phyloP scores from a whole-genome alignment of 2,113 vertebrate genomes.

The Hoplias malabaricus region DNA sequence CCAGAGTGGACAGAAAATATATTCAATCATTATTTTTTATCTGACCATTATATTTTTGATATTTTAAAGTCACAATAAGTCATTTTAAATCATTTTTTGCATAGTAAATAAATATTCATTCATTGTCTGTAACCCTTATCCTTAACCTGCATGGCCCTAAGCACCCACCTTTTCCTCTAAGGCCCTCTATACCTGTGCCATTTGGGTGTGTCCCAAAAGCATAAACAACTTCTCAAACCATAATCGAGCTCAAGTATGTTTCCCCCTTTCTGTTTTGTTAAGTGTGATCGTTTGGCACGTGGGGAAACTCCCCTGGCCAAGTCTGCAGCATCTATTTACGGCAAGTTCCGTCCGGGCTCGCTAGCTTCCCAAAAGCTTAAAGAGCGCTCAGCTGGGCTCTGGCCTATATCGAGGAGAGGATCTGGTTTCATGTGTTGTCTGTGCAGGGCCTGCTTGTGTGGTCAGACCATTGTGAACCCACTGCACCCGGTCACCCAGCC shows the following conservation, averaged over 20 bases:
- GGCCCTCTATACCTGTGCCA: not conserved
- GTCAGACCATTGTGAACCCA: slow-evolving; percentile 49
- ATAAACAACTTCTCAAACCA: not conserved
- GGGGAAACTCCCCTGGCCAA: slow-evolving; percentile 25
- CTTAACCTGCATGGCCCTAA: not conserved
- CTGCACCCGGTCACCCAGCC: slow-evolving; percentile 25
- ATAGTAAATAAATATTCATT: too few relatives aligned
- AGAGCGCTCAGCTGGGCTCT: slow-evolving; percentile 32
- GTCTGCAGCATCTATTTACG: slow-evolving; percentile 41
- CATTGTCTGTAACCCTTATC: too few relatives aligned
- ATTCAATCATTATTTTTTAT: too few relatives aligned
- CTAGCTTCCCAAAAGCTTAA: slow-evolving; percentile 49
- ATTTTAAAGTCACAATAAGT: too few relatives aligned
- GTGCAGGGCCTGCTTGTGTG: slow-evolving; percentile 12
- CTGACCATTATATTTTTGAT: too few relatives aligned
- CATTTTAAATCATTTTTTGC: too few relatives aligned
- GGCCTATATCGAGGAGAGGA: slow-evolving; percentile 34
- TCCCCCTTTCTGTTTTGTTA: not conserved
- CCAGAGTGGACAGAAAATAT: too few relatives aligned
- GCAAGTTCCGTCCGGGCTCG: slow-evolving; percentile 20
- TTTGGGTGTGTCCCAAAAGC: not conserved
- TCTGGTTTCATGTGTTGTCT: slow-evolving; percentile 52
- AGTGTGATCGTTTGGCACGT: slow-evolving; percentile 30
- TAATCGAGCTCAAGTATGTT: not conserved
- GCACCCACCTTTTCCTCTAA: not conserved